phyloP scores from a whole-genome alignment of 2,797 vertebrate species.

The Sphenodon punctatus region DNA sequence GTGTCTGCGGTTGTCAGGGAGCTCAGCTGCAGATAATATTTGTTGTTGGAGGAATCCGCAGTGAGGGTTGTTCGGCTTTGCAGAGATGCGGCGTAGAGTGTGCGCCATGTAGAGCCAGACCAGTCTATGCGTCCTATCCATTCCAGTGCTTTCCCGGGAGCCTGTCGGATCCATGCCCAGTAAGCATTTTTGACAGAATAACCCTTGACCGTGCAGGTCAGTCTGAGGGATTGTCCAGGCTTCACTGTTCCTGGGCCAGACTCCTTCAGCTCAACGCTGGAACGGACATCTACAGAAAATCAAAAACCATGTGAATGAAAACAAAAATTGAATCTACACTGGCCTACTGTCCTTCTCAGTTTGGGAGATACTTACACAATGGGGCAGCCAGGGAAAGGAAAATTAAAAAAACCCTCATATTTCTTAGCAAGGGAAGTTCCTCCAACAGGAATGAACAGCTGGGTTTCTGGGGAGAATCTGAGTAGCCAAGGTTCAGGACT shows the following conservation, averaged over 20 bases:
- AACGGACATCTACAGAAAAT: background rate
- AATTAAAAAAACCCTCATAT: no score
- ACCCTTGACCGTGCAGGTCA: background rate
- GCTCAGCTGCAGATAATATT: background rate
- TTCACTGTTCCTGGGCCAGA: background rate
- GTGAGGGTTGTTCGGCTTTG: background rate
- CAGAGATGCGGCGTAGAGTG: background rate
- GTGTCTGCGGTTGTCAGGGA: conserved; percentile 10
- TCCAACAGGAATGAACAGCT: no score
- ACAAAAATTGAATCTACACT: no score
- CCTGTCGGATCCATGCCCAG: background rate
- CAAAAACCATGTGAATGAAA: no score
- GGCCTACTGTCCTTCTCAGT: no score
- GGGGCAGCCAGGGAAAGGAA: no score
- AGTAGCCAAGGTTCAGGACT: no score
- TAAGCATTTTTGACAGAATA: background rate
- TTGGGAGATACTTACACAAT: no score
- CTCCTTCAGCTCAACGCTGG: background rate
- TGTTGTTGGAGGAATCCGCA: conserved; percentile 1
- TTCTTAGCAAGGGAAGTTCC: no score
- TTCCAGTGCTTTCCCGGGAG: background rate
- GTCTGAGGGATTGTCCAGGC: background rate
- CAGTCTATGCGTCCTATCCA: background rate
- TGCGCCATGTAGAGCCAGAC: background rate
- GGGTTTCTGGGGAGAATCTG: no score